Evolutionary conservation across 2,888 invertebrate species (phyloP).

Genomic region (Merodon equestris): DNA sequence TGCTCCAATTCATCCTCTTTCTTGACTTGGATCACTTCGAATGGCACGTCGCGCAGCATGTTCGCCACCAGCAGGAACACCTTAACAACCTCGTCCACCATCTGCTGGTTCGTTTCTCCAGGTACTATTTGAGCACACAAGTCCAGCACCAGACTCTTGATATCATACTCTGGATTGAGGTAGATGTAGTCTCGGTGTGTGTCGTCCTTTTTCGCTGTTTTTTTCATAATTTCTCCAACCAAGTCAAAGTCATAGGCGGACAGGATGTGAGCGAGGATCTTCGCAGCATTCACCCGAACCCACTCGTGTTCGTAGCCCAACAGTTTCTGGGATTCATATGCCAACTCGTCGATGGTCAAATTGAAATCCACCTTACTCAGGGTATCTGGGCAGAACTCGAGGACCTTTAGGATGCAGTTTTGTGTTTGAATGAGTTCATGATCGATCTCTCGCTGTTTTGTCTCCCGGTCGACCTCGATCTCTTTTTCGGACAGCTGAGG

Average conservation of each 20-base stretch:
- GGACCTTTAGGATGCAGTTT: constrained; percentile 85
- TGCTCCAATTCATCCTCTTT: constrained; percentile 70
- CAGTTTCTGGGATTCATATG: constrained; percentile 85
- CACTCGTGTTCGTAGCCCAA: constrained; percentile 91
- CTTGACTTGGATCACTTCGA: constrained; percentile 75
- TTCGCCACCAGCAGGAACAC: constrained; percentile 85
- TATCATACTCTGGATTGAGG: constrained; percentile 81
- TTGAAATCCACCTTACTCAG: constrained; percentile 77
- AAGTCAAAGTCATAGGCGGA: constrained; percentile 82
- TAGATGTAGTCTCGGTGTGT: constrained; percentile 81
- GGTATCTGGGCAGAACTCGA: constrained; percentile 83
- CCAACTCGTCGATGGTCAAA: constrained; percentile 80
- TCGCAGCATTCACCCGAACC: constrained; percentile 89
- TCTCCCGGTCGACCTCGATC: constrained; percentile 78
- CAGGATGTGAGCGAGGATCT: constrained; percentile 87
- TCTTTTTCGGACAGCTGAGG: constrained; percentile 56
- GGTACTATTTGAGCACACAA: constrained; percentile 87
- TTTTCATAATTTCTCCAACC: constrained; percentile 79
- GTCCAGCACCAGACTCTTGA: constrained; percentile 86
- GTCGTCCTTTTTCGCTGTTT: constrained; percentile 71
- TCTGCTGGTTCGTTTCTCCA: constrained; percentile 83
- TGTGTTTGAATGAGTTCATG: constrained; percentile 88
- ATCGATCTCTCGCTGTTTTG: constrained; percentile 83
- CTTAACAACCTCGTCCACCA: constrained; percentile 86
- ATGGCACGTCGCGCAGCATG: constrained; percentile 81